A percentile compares a stretch with the other conserved stretches of the same genome.
Evolutionary conservation across 2,888 invertebrate genomes (phyloP).

Genomic region (Blera fallax): DNA sequence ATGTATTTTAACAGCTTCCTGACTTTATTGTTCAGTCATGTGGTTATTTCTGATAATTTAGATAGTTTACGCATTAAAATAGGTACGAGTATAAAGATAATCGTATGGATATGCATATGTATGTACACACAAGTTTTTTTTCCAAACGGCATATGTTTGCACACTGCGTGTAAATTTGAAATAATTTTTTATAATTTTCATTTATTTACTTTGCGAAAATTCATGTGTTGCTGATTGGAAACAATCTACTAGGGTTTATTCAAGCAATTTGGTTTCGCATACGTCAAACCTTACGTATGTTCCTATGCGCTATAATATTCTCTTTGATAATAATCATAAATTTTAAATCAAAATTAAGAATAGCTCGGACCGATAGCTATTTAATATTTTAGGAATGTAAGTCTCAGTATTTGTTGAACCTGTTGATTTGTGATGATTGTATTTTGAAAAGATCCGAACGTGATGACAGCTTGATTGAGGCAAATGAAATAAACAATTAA

Average conservation of each 20-base stretch:
- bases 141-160: conserved; percentile 9
- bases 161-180: neutral
- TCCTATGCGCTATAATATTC: neutral
- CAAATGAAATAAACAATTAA: neutral
- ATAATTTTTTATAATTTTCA: neutral
- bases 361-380: neutral
- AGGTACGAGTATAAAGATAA: neutral
- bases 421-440: conserved; percentile 21
- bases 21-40: conserved; percentile 14
- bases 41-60: conserved; percentile 20
- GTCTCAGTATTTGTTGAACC: conserved; percentile 4
- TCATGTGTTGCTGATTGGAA: neutral
- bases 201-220: conserved; percentile 11
- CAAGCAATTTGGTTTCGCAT: neutral
- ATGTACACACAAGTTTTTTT: neutral
- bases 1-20: conserved; percentile 4
- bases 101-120: neutral
- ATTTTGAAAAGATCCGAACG: neutral
- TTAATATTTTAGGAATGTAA: neutral
- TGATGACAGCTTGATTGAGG: conserved; percentile 6
- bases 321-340: conserved; percentile 21
- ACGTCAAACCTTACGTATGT: neutral
- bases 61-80: neutral
- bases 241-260: neutral
- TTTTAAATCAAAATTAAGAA: conserved; percentile 1